Evolutionary conservation across 2,888 invertebrate genomes (phyloP).

Genomic region (Smittia sp.): DNA sequence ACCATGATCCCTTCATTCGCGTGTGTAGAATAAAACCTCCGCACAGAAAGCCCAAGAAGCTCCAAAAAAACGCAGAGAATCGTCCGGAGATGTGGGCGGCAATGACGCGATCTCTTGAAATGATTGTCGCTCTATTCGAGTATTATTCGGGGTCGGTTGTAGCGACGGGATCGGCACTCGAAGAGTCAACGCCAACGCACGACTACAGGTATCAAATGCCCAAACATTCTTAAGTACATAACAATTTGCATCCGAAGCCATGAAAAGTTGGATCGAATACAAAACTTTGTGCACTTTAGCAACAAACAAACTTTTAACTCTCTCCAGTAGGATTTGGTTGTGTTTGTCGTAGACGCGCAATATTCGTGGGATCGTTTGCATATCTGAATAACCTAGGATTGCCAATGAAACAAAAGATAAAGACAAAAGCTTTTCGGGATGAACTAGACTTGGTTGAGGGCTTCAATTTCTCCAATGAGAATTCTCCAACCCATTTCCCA

Average conservation of each 20-base stretch:
- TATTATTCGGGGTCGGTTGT: constrained; percentile 66
- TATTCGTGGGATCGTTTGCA: constrained; percentile 14
- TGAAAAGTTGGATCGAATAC: not conserved
- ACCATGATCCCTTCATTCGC: constrained; percentile 3
- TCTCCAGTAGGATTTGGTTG: constrained; percentile 2
- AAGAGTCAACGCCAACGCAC: constrained; percentile 34
- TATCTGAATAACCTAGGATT: constrained; percentile 7
- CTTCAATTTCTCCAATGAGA: too few relatives aligned
- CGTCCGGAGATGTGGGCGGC: constrained; percentile 71
- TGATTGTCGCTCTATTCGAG: constrained; percentile 78
- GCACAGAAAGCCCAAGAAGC: constrained; percentile 38
- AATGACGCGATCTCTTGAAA: constrained; percentile 75
- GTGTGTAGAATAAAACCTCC: constrained; percentile 31
- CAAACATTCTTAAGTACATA: not conserved
- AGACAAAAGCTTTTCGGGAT: not conserved
- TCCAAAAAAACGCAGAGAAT: constrained; percentile 38
- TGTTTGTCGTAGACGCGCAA: constrained; percentile 14
- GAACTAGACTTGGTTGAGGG: too few relatives aligned
- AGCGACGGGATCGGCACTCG: constrained; percentile 19
- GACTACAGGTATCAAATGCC: constrained; percentile 18
- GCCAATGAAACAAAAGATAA: constrained; percentile 8
- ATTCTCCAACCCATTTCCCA: too few relatives aligned
- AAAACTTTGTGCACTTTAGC: constrained; percentile 19
- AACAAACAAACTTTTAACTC: not conserved
- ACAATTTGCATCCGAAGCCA: not conserved